A percentile compares a stretch with the other conserved stretches of the same genome.
These are phyloP conservation scores for Pseudomyrmex pallidus DNA, from an alignment of 1,140 invertebrate genomes.

Conservation along the genomic window DNA sequence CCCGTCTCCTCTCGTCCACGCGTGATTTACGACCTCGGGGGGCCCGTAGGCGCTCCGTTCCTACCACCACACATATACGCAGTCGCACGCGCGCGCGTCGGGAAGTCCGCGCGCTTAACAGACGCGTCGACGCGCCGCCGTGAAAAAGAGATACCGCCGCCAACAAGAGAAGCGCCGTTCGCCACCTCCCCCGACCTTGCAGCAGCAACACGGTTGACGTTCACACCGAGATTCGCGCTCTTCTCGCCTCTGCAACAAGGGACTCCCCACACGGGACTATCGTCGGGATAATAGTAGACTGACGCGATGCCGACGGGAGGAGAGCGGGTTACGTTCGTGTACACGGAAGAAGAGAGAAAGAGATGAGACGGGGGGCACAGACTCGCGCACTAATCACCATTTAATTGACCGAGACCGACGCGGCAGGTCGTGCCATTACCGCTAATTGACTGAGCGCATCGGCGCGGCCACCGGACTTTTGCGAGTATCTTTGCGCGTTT, in stretches of 20 bases:
- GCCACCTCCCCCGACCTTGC: slow-evolving; percentile 37
- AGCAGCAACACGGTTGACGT: slow-evolving; percentile 38
- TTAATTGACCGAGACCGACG: slow-evolving; percentile 76
- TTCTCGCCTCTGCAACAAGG: background rate
- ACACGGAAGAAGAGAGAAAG: background rate
- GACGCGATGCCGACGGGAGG: background rate
- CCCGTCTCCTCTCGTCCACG: slow-evolving; percentile 66
- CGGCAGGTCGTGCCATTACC: slow-evolving; percentile 75
- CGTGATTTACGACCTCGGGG: slow-evolving; percentile 67
- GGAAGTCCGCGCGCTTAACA: background rate
- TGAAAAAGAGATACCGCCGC: background rate
- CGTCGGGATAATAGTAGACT: background rate
- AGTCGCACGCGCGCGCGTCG: background rate
- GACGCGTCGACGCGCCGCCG: slow-evolving; percentile 21
- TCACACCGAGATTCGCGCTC: slow-evolving; percentile 20
- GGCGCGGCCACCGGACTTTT: slow-evolving; percentile 61
- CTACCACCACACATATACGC: slow-evolving; percentile 20
- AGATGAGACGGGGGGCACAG: slow-evolving; percentile 40
- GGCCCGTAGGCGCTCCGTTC: slow-evolving; percentile 28
- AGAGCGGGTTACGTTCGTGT: background rate
- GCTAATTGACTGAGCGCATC: slow-evolving; percentile 76
- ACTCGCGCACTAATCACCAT: slow-evolving; percentile 76
- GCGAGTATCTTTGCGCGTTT: slow-evolving; percentile 66
- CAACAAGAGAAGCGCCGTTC: slow-evolving; percentile 17
- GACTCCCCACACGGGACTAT: background rate